Evolutionary conservation across 2,113 vertebrate species (phyloP), one percentile per base, ranked within the genome.

Genomic region (Syngnathus typhle): DNA sequence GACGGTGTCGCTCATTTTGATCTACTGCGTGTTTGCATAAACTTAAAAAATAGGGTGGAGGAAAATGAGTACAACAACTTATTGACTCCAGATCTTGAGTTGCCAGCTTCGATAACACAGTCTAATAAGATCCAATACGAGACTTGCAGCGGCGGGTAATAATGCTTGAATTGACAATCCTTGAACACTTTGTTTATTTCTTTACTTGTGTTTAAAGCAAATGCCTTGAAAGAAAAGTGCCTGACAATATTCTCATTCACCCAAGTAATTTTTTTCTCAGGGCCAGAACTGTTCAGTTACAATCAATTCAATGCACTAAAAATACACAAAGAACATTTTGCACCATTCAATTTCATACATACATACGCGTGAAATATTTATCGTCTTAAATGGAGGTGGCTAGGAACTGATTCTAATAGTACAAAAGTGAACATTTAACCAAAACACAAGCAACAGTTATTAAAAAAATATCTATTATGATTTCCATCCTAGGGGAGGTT

Each of bases 1-100:
- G 41, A 72, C 77, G 60, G 62, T 72, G 69, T 66, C 60, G 38
- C 65, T 65, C 19, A 43, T 44, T 41, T 62, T 62, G 5, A 41
- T 62, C 38, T 44, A 44, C 39, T 43, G 6, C n/a, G 1, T 61
- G 60, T 43, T 61, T 41, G 16, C 41, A 62, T 8, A 43, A 44
- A 46, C 60, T 43, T 21, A 21, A 19, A 36, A 13, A 36, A 13
- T 15, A 56, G 5, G 27, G 18, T 36, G 27, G 2, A n/a, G 36
- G 13, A 16, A 10, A 23, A 7, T 1, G 18, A 7, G 59, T 60
- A 41, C 18, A 23, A 62, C 6, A 41, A 44, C 60, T 15, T 46
- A 15, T 23, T 44, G 12, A 62, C 41, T 16, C 60, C 60, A 44
- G 19, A 61, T 61, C 37, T n/a, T 12, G 5, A 39, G 9, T 60